phyloP scores from a whole-genome alignment of 2,888 invertebrate genomes.

The Tethea ocularis region DNA sequence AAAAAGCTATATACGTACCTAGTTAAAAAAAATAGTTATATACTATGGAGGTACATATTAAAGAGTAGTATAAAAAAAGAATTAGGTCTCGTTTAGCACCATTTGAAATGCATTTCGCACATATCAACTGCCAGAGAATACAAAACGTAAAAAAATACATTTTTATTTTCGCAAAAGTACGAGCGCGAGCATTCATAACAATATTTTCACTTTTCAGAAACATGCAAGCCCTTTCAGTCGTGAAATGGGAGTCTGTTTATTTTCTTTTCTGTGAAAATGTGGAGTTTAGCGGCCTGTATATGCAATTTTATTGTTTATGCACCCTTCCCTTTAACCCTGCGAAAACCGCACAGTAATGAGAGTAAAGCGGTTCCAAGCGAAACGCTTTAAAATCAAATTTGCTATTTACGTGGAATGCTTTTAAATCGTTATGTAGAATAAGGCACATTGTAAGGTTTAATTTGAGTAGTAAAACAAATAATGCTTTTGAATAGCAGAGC shows the following conservation, averaged over 20 bases:
- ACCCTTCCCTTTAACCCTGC: slow-evolving; percentile 17
- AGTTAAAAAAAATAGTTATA: too few species aligned
- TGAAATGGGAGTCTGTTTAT: not conserved
- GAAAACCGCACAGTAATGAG: slow-evolving; percentile 42
- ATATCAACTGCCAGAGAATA: not conserved
- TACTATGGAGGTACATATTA: too few species aligned
- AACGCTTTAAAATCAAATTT: slow-evolving; percentile 45
- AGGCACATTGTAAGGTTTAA: not conserved
- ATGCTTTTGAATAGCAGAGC: too few species aligned
- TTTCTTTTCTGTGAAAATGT: slow-evolving; percentile 4
- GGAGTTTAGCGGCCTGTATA: slow-evolving; percentile 23
- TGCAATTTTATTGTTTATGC: slow-evolving; percentile 37
- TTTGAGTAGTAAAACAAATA: too few species aligned
- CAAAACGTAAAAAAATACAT: not conserved
- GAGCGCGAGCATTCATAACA: not conserved
- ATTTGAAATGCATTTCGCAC: not conserved
- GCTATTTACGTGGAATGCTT: slow-evolving; percentile 34
- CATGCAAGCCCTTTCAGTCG: slow-evolving; percentile 1
- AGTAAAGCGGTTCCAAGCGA: slow-evolving; percentile 42
- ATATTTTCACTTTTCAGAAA: slow-evolving; percentile 4
- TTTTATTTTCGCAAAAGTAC: not conserved
- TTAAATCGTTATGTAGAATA: slow-evolving; percentile 34
- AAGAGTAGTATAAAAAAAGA: not conserved
- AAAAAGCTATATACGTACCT: too few species aligned
- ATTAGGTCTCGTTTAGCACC: not conserved